Evolutionary conservation across 2,113 vertebrate genomes (phyloP), one percentile per base, ranked within the genome.

Genomic region (Arothron firmamentum): DNA sequence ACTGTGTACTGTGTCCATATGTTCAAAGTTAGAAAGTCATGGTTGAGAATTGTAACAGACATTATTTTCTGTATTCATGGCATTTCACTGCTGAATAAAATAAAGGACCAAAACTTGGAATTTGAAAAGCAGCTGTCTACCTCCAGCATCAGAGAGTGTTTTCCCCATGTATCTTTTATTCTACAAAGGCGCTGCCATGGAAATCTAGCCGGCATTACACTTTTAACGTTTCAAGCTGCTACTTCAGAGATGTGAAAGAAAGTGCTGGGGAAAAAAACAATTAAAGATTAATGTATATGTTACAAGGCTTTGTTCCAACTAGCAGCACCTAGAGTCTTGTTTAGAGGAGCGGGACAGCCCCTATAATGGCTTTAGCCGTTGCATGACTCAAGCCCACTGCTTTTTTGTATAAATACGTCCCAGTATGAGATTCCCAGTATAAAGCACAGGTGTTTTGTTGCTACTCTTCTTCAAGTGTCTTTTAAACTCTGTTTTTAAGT

Each of bases 1-100:
- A 96, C 93, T 91, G 92, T 98, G 95, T 98, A 96, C 94, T 95
- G 94, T 98, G 96, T 96, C 95, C 95, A 96, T 97, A 94, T 89
- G 92, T 96, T 95, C 92, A 92, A 87, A 84, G 95, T 96, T 97
- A 98, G 95, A 95, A 87, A 94, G 95, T 97, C 95, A 96, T 94
- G 95, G 93, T 94, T 94, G 94, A 96, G 92, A 98, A 95, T 96
- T 98, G 95, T 99, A 98, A 97, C 92, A 94, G 90, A 90, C 94
- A 94, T 95, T 97, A 88, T 88, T 93, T 98, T 97, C 94, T 99
- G 95, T 98, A 98, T 97, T 96, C 96, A 97, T 98, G 95, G 95
- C 95, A 96, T 96, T 92, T 96, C 96, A 98, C 94, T 99, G 96
- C 95, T 99, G 94, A 98, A 97, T 97, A 95, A 97, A 98, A 98